Conservation (phyloP, 2,888 invertebrate genomes). For the Meiosimyza decipiens region DNA sequence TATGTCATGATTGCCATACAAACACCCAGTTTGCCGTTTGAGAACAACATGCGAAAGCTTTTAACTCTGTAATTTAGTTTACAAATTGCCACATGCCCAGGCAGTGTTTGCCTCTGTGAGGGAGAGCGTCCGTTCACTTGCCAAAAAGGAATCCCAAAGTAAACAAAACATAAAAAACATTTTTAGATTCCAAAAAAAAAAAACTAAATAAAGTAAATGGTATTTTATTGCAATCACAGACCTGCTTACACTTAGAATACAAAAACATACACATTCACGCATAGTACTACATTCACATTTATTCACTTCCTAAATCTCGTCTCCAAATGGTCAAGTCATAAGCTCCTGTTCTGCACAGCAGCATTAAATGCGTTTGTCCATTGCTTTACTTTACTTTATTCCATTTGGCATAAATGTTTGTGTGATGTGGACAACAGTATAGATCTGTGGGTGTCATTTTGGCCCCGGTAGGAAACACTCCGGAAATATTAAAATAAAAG, state of each 20-base stretch:
- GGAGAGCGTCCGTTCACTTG: not conserved
- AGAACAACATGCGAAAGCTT: slow-evolving; percentile 25
- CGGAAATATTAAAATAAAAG: too few relatives aligned
- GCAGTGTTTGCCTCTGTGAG: not conserved
- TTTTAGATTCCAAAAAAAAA: slow-evolving; percentile 7
- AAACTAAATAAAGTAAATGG: slow-evolving; percentile 6
- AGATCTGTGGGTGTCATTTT: not conserved
- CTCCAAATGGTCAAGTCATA: slow-evolving; percentile 28
- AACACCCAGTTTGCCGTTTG: not conserved
- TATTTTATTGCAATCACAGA: slow-evolving; percentile 34
- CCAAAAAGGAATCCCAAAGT: not conserved
- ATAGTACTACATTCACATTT: not conserved
- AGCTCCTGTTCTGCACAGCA: not conserved
- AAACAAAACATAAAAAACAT: slow-evolving; percentile 18
- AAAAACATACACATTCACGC: not conserved
- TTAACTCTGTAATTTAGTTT: slow-evolving; percentile 30
- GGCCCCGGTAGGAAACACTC: too few relatives aligned
- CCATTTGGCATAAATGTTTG: too few relatives aligned
- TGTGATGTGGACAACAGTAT: not conserved
- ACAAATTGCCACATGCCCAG: not conserved
- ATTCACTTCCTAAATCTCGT: slow-evolving; percentile 18
- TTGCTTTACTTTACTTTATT: not conserved
- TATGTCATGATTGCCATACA: not conserved
- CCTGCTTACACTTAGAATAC: slow-evolving; percentile 1
- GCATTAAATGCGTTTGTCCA: slow-evolving; percentile 17